phyloP scores from a whole-genome alignment of 2,113 vertebrate genomes.

The Pluvialis apricaria region DNA sequence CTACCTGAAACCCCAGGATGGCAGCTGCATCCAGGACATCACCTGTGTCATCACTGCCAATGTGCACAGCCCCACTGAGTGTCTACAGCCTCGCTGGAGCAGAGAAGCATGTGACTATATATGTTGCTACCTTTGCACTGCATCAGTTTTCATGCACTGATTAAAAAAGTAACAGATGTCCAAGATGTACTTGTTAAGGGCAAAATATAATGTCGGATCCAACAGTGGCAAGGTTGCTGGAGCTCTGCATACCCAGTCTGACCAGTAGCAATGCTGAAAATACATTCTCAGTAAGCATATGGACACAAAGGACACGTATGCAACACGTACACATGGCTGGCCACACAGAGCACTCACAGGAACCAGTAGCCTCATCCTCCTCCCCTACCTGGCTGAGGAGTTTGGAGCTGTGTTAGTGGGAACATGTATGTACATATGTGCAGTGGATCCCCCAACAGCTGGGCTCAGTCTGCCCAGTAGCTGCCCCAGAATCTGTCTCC shows the following conservation, averaged over 20 bases:
- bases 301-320: no score
- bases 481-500: background rate
- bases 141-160: background rate
- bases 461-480: background rate
- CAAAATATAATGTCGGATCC: background rate
- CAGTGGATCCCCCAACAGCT: no score
- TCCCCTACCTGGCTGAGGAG: background rate
- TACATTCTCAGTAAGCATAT: background rate
- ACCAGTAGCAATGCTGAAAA: background rate
- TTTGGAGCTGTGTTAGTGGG: background rate
- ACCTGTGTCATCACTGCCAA: no score
- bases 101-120: rapidly evolving
- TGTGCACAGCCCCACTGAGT: no score
- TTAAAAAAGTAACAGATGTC: background rate
- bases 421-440: rapidly evolving
- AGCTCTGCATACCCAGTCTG: background rate
- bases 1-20: background rate
- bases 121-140: background rate
- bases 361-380: background rate
- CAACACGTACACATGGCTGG: background rate
- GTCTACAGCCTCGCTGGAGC: background rate
- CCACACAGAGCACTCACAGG: no score
- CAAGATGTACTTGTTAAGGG: background rate
- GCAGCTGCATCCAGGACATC: no score
- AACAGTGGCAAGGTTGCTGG: background rate